Evolutionary conservation across 1,140 invertebrate genomes (phyloP).

Genomic region (Agrilus planipennis): DNA sequence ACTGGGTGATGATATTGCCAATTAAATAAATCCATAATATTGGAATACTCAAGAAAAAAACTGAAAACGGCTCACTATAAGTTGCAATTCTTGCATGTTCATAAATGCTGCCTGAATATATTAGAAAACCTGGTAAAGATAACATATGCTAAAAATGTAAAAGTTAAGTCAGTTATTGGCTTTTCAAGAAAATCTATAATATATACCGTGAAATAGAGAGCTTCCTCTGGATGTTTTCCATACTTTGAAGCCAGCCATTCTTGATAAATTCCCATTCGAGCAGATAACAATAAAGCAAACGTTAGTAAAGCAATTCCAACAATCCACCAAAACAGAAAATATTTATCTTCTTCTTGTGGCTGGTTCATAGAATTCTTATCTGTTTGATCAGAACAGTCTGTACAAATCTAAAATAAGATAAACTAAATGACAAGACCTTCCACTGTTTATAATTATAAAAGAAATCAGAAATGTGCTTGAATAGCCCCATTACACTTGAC

Average conservation of each 20-base stretch:
- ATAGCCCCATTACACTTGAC: constrained; percentile 17
- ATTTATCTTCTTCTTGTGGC: constrained; percentile 33
- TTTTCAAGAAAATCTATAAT: neutral
- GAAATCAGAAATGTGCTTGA: neutral
- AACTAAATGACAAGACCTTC: constrained; percentile 2
- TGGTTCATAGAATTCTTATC: constrained; percentile 30
- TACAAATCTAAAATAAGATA: constrained; percentile 18
- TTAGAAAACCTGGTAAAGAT: constrained; percentile 73
- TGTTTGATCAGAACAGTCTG: constrained; percentile 30
- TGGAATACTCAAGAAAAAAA: constrained; percentile 47
- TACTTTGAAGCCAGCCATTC: constrained; percentile 75
- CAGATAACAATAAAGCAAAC: constrained; percentile 82
- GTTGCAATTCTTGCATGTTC: constrained; percentile 53
- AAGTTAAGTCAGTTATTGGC: neutral
- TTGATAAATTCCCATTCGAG: constrained; percentile 94
- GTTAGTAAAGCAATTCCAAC: constrained; percentile 77
- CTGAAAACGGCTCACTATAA: constrained; percentile 39
- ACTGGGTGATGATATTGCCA: constrained; percentile 86
- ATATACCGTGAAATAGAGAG: constrained; percentile 78
- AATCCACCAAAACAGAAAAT: constrained; percentile 71
- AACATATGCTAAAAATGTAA: constrained; percentile 60
- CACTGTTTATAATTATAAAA: too few relatives aligned
- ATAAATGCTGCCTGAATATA: constrained; percentile 62
- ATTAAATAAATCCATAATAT: constrained; percentile 67
- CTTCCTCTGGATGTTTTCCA: constrained; percentile 92